Base-by-base conservation (phyloP, 1,140 invertebrate genomes). In the Himalopsyche phryganea region DNA sequence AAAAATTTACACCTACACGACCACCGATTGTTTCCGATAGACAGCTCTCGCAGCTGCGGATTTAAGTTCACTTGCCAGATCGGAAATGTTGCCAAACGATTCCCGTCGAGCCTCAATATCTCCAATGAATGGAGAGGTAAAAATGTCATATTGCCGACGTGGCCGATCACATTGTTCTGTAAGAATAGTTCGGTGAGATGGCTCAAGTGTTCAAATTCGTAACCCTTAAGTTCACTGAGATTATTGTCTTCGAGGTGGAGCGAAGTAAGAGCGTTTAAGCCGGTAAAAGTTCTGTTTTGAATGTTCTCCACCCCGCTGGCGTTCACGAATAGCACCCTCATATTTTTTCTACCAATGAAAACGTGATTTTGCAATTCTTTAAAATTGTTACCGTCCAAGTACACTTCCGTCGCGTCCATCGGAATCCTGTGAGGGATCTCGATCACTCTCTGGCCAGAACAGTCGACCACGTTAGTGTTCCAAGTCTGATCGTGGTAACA, bases 361-460 rank as follows among this genome's bases (percentile, higher is more conserved):
- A 89, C 88, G 68, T 95, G 92, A 69, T 91, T 91, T 67, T 90
- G 86, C 42, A 96, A 70, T 69, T 90, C 86, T 42, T 81, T 84
- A 49, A 96, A 86, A 62, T 90, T 83, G 70, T 95, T 96, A 17
- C 92, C 92, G 70, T 96, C 93, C 48, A 96, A 75, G 69, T 93
- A 95, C 13, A 95, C 85, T 70, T 94, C 90, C 18, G 92, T 95
- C 0, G 90, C 91, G 70, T 96, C 92, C 92, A 96, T 96, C 11
- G 93, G 92, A 60, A 96, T 89, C 51, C 88, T 83, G 1, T 86
- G 81, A 0, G 93, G 92, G 61, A 95, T 86, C 68, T 89, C 85
- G 14, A 80, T 77, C 38, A 84, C 87, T 33, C 82, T 81, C 61
- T 90, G 84, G 0, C 85, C 81, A 19, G 91, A 91, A 74, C 92